Percentiles rank a stretch among this genome's conserved stretches.
Conservation (phyloP, 1,140 invertebrate genomes). For the Drosophila ercepeae region DNA sequence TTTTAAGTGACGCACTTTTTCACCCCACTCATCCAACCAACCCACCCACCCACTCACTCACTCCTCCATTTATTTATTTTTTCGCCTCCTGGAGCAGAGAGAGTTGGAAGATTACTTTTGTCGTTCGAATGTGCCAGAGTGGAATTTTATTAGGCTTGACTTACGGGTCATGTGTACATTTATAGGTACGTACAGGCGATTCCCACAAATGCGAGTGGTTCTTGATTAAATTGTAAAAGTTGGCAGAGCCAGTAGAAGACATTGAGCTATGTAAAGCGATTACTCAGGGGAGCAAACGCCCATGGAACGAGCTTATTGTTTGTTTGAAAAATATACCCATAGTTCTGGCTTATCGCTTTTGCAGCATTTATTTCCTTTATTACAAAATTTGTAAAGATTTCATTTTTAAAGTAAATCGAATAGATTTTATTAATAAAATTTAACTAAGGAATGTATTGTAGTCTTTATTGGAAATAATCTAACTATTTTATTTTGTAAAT, state of each 20-base stretch:
- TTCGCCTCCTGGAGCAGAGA: neutral
- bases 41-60: neutral
- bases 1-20: conserved; percentile 82
- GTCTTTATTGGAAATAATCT: too few relatives aligned
- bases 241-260: neutral
- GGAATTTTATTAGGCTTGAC: conserved; percentile 60
- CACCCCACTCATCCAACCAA: conserved; percentile 1
- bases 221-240: conserved; percentile 39
- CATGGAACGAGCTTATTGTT: neutral
- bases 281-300: neutral
- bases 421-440: too few relatives aligned
- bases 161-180: conserved; percentile 50
- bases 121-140: conserved; percentile 53
- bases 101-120: conserved; percentile 46
- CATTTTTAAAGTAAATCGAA: too few relatives aligned
- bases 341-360: neutral
- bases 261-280: conserved; percentile 10
- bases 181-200: conserved; percentile 19
- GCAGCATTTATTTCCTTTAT: too few relatives aligned
- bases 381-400: too few relatives aligned
- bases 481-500: too few relatives aligned
- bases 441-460: too few relatives aligned
- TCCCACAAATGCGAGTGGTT: conserved; percentile 28
- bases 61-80: neutral
- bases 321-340: neutral